Base-by-base conservation (phyloP, 2,113 vertebrate genomes). In the Thamnaconus septentrionalis region DNA sequence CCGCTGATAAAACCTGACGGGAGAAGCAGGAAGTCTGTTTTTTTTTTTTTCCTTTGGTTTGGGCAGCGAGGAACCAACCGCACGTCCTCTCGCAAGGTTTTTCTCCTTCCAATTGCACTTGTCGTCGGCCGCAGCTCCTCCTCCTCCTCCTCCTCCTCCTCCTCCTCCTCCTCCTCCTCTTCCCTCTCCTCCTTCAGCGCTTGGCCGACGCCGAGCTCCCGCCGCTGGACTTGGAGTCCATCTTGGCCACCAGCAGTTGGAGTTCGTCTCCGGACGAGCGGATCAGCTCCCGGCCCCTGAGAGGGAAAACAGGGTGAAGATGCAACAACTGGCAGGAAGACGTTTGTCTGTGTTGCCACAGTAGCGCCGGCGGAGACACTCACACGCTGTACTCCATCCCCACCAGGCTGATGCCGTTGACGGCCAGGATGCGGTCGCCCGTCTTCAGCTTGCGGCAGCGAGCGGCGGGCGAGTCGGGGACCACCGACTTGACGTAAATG, bases 401-500 rank as follows among this genome's bases (percentile, higher is more conserved):
- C 0, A 93, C 91, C 68, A 93, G 82, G 56, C 87, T 93, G 73
- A 87, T 41, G 54, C 92, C 92, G 44, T 93, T 93, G 1, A 93
- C 91, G 0, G 92, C 92, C 79, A 93, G 87, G 64, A 93, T 88
- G 2, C 91, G 90, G 18, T 93, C 90, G 1, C 92, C 92, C 0
- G 51, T 74, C n/a, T 71, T 73, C 10, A 93, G 84, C 9, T 78
- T 88, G 48, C 74, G 83, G 60, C 90, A 89, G 42, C 45, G 64
- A 6, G 82, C 90, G 0, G 92, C 92, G 1, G 92, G 92, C 0
- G 92, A 92, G 46, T 87, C 74, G 0, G 91, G 91, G 46, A 93
- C 91, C 51, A 93, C 85, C 0, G 91, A 92, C 87, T 91, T 92
- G 66, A 93, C 87, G 5, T 90, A 93, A 39, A 93, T 87, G n/a